Evolutionary conservation across 30 jellyfish, hydroid and myxozoan species (phyloP), one percentile per base, ranked within the genome.

Genomic region (Aurelia aurita): DNA sequence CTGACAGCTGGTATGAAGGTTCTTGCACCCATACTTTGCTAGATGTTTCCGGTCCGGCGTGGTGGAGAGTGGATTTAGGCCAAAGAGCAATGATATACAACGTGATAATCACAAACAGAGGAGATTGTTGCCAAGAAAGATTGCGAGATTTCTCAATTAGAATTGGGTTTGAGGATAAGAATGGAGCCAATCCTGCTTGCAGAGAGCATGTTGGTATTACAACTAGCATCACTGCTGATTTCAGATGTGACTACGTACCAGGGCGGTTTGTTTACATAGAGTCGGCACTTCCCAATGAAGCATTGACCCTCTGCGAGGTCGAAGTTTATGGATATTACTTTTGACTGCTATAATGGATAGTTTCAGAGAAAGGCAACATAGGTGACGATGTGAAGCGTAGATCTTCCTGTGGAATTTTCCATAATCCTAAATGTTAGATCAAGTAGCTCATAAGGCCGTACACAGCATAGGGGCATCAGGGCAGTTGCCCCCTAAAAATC

Each of bases 101-200:
- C 27, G 84, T 44, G 51, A 20, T 47, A 18, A 46, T 53, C 14
- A 72, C 69, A 27, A 77, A 77, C 29, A 57, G 69, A 49, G 84
- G 44, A 14, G 51, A n/a, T n/a, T n/a, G n/a, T n/a, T n/a, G n/a
- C n/a, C n/a, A n/a, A n/a, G n/a, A n/a, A n/a, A n/a, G n/a, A n/a
- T 19, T 69, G n/a, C 22, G 20, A 13, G 29, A 68, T 72, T 21
- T 68, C 84, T 43, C 39, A 20, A 66, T 66, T 26, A 66, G 78
- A 34, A 28, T 66, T 21, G 58, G 78, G 11, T 34, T 23, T 19
- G 16, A 66, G 8, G 55, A 66, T 34, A 15, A 9, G 25, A 66
- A 28, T 28, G 57, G 61, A 66, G 58, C 39, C 26, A 66, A 66
- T 21, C 78, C 78, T 9, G 15, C 16, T 14, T 66, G 78, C 78